phyloP scores from a whole-genome alignment of 2,797 vertebrate genomes.

The Aulostomus chinensis region DNA sequence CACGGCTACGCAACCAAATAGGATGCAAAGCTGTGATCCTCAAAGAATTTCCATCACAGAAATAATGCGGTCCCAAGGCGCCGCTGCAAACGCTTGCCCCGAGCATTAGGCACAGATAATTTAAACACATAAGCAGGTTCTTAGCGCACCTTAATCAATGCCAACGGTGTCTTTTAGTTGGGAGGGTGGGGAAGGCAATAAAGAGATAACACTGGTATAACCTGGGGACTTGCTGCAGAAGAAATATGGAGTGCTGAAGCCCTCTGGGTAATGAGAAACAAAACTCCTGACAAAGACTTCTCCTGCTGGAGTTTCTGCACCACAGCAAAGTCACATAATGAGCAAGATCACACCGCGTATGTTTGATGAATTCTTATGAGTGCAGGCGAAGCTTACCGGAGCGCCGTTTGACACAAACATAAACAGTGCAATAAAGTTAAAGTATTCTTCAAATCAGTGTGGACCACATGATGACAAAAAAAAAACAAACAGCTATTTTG shows the following conservation, averaged over 20 bases:
- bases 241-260: conserved; percentile 73
- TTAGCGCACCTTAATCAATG: conserved; percentile 83
- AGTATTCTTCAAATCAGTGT: conserved; percentile 23
- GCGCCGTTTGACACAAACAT: conserved; percentile 38
- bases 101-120: conserved; percentile 81
- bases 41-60: conserved; percentile 81
- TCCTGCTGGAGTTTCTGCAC: conserved; percentile 69
- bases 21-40: conserved; percentile 84
- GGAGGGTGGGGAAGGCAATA: conserved; percentile 73
- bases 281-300: conserved; percentile 84
- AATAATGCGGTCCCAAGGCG: conserved; percentile 81
- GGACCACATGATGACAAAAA: too few relatives aligned
- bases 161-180: conserved; percentile 76
- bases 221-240: conserved; percentile 78
- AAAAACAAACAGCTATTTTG: too few relatives aligned
- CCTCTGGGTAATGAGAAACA: conserved; percentile 81
- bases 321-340: conserved; percentile 71
- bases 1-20: conserved; percentile 79
- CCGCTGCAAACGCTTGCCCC: conserved; percentile 76
- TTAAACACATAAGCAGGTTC: conserved; percentile 86
- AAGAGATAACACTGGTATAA: conserved; percentile 80
- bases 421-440: conserved; percentile 43
- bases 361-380: conserved; percentile 41
- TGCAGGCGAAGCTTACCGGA: conserved; percentile 23
- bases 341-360: conserved; percentile 53